Base-by-base conservation (phyloP, 2,797 vertebrate genomes). In the Gila robusta region DNA sequence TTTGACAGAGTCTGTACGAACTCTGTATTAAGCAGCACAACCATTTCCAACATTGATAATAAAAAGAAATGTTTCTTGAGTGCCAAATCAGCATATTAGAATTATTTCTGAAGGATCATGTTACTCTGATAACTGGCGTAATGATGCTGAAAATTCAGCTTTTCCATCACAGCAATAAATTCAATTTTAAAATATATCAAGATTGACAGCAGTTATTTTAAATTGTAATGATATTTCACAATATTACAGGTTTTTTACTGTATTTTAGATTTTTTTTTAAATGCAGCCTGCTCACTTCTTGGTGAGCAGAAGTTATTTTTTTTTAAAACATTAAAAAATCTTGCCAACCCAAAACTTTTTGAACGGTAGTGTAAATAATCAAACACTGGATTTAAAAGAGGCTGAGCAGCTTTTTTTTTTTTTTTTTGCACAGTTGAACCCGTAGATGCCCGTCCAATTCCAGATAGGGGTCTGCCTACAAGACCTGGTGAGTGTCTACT, bases 401-500 rank as follows among this genome's bases (percentile, higher is more conserved):
- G n/a, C 47, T 82, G 9, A 80, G 59, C 9, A 6, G 23, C 26
- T 26, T 76, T 74, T 35, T 35, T 35, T 35, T 35, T 35, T 69
- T 47, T 6, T 59, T 39, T 70, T 37, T 79, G 54, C 89, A 92
- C 91, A 99, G 98, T 99, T 87, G 98, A 99, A 90, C 98, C 98
- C 0, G 98, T 99, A 66, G 98, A 99, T 87, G 97, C 97, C 88
- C 98, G 98, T 89, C 98, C 98, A 70, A 94, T 95, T 91, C 97
- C 98, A 74, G 98, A 99, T 90, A 95, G 98, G 95, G 98, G 97
- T 94, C 96, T 98, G 88, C 98, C 98, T 89, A 99, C 98, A 82
- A 95, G 98, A 93, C 98, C 98, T 92, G 98, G 98, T 99, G 94
- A 86, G 90, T 62, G 16, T 76, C 28, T 72, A 70, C 73, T 78